A percentile compares a stretch with the other conserved stretches of the same genome.
phyloP scores from a whole-genome alignment of 1,140 invertebrate genomes.

The Diuraphis noxia region DNA sequence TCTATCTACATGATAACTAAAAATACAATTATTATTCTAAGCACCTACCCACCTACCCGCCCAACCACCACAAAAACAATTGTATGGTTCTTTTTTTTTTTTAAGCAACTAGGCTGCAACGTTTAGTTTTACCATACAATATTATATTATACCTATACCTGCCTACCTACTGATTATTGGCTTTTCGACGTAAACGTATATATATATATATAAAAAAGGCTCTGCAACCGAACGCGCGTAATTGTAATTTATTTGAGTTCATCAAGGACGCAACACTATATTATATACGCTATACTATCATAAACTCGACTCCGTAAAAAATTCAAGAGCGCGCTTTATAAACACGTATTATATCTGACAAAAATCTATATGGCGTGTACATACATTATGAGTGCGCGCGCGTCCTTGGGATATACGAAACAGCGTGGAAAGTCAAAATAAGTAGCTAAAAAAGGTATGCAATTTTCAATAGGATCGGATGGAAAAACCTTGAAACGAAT shows the following conservation, averaged over 20 bases:
- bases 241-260: slow-evolving; percentile 14
- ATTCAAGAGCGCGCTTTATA: slow-evolving; percentile 17
- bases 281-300: background rate
- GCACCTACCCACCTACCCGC: too few relatives aligned
- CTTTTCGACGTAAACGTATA: background rate
- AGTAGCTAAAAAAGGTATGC: slow-evolving; percentile 41
- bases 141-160: background rate
- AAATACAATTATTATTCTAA: background rate
- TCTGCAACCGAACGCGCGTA: background rate
- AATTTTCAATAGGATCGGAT: slow-evolving; percentile 17
- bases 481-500: slow-evolving; percentile 8
- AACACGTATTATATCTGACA: slow-evolving; percentile 14
- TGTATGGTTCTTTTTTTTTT: background rate
- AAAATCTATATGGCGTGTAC: slow-evolving; percentile 14
- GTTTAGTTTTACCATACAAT: background rate
- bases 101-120: background rate
- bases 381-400: background rate
- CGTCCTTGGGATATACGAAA: slow-evolving; percentile 24
- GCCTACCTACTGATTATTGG: background rate
- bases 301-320: background rate
- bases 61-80: background rate
- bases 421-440: slow-evolving; percentile 34
- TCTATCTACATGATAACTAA: background rate
- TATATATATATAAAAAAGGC: background rate
- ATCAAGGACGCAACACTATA: slow-evolving; percentile 9